phyloP scores from a whole-genome alignment of 2,888 invertebrate species.

The Sarcophaga variegata region DNA sequence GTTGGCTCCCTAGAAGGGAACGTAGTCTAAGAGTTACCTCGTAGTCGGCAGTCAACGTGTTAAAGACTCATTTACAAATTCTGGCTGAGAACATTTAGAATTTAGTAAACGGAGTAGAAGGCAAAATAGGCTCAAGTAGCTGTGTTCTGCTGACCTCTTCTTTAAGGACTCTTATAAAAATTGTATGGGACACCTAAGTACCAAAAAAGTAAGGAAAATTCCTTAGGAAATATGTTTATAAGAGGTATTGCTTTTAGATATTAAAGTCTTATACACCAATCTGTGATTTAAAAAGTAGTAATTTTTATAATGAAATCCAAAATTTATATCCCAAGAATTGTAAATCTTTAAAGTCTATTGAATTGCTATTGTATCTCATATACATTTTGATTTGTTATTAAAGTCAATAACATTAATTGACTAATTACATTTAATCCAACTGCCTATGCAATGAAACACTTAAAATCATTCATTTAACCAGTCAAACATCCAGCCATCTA shows the following conservation, averaged over 20 bases:
- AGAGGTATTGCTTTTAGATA: neutral
- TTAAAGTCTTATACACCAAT: too few species aligned
- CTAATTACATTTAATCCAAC: slow-evolving; percentile 64
- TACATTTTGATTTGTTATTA: slow-evolving; percentile 52
- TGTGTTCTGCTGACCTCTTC: neutral
- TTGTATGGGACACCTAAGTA: neutral
- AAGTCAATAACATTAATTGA: slow-evolving; percentile 68
- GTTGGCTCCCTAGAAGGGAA: too few species aligned
- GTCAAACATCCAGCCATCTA: slow-evolving; percentile 29
- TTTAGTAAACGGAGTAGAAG: too few species aligned
- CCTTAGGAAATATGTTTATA: neutral
- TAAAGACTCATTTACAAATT: too few species aligned
- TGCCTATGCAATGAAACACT: slow-evolving; percentile 51
- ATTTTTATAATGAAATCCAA: too few species aligned
- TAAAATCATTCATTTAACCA: slow-evolving; percentile 53
- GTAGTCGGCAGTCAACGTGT: too few species aligned
- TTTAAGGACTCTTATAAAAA: neutral
- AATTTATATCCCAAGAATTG: too few species aligned
- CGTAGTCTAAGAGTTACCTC: too few species aligned
- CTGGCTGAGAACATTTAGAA: too few species aligned
- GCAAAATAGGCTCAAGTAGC: too few species aligned
- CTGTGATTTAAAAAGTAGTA: neutral
- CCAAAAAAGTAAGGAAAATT: neutral
- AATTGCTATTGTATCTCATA: slow-evolving; percentile 3
- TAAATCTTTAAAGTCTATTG: neutral